Evolutionary conservation across 2,888 invertebrate genomes (phyloP).

Genomic region (Nymphalis polychloros): DNA sequence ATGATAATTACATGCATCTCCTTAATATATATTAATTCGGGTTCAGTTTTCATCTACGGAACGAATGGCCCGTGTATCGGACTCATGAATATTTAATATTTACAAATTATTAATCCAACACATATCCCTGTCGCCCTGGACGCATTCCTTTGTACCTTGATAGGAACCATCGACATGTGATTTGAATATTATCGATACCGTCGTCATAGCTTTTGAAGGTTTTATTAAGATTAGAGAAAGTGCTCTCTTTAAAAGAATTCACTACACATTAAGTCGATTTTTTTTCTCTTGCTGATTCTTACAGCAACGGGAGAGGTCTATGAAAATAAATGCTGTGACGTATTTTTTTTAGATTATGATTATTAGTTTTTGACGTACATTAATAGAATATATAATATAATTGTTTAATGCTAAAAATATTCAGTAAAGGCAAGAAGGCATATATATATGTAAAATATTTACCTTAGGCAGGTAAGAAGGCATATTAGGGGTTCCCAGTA

Average conservation of each 20-base stretch:
- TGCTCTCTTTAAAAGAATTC: slow-evolving; percentile 46
- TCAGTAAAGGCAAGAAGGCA: too few relatives aligned
- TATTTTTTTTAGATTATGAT: too few relatives aligned
- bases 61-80: slow-evolving; percentile 68
- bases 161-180: slow-evolving; percentile 50
- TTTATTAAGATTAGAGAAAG: slow-evolving; percentile 73
- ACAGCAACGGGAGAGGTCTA: too few relatives aligned
- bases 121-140: slow-evolving; percentile 57
- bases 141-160: slow-evolving; percentile 59
- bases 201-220: slow-evolving; percentile 65
- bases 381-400: too few relatives aligned
- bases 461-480: too few relatives aligned
- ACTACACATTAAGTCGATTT: too few relatives aligned
- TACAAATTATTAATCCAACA: slow-evolving; percentile 80
- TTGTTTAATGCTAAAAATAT: too few relatives aligned
- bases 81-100: slow-evolving; percentile 81
- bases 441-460: too few relatives aligned
- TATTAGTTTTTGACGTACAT: too few relatives aligned
- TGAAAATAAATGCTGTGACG: too few relatives aligned
- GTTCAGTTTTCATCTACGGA: slow-evolving; percentile 61
- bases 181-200: slow-evolving; percentile 59
- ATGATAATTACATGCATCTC: slow-evolving; percentile 76
- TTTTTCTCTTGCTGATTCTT: too few relatives aligned
- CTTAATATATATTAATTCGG: slow-evolving; percentile 73
- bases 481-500: too few relatives aligned